Percentiles rank a stretch among this genome's conserved stretches.
Evolutionary conservation across 30 jellyfish, hydroid and myxozoan species (phyloP).

Genomic region (Aurelia aurita): DNA sequence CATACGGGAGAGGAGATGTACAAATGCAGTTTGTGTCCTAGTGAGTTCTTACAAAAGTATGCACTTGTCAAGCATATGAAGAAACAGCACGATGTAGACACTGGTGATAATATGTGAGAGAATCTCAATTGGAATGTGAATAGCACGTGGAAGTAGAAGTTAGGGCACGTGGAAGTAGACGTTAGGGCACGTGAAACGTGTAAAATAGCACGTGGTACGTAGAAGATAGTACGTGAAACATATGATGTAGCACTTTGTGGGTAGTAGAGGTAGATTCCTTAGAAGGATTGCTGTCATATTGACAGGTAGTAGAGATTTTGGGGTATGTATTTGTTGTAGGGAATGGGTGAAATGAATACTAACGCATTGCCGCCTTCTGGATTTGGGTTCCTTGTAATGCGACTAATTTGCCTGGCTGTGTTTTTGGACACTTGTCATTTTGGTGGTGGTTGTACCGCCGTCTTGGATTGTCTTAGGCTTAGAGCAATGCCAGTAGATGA

Average conservation of each 20-base stretch:
- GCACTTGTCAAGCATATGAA: constrained; percentile 98
- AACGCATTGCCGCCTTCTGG: constrained; percentile 53
- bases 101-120: constrained; percentile 81
- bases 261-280: constrained; percentile 39
- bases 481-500: not conserved
- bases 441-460: not conserved
- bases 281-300: constrained; percentile 8
- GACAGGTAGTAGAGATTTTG: not conserved
- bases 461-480: not conserved
- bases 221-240: not conserved
- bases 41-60: constrained; percentile 96
- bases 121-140: constrained; percentile 34
- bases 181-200: constrained; percentile 58
- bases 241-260: constrained; percentile 5
- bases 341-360: not conserved
- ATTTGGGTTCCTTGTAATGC: constrained; percentile 49
- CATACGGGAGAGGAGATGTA: constrained; percentile 99
- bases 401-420: constrained; percentile 29
- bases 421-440: constrained; percentile 1
- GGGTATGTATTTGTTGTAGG: constrained; percentile 17
- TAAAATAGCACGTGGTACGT: constrained; percentile 23
- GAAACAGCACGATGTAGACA: constrained; percentile 94
- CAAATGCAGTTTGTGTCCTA: constrained; percentile 95
- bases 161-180: constrained; percentile 51
- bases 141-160: constrained; percentile 47